phyloP scores from a whole-genome alignment of 2,797 vertebrate species.

The Pseudochromis fuscus region DNA sequence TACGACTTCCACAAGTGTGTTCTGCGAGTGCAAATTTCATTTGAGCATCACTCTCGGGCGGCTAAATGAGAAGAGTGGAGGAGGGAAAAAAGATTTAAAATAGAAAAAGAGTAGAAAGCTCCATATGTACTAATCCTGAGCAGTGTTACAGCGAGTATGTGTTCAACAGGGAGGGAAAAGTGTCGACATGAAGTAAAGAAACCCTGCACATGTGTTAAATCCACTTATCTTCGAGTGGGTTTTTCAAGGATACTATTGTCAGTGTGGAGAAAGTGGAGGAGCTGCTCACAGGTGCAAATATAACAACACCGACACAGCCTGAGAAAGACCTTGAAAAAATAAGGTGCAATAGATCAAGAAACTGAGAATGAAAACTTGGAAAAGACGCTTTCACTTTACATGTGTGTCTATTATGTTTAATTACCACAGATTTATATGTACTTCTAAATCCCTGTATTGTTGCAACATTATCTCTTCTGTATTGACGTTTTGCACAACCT shows the following conservation, averaged over 20 bases:
- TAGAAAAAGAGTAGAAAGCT: neutral
- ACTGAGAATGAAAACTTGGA: too few species aligned
- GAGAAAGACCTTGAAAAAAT: neutral
- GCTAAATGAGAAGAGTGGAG: slow-evolving; percentile 12
- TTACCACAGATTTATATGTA: neutral
- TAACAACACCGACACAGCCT: too few species aligned
- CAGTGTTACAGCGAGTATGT: neutral
- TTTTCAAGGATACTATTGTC: neutral
- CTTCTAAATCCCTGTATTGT: neutral
- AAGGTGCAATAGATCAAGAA: too few species aligned
- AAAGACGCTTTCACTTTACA: too few species aligned
- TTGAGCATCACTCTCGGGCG: slow-evolving; percentile 13
- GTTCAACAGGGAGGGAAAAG: neutral
- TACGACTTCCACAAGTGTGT: slow-evolving; percentile 19
- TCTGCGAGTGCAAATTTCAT: slow-evolving; percentile 22
- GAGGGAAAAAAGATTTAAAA: neutral
- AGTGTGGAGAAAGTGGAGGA: too few species aligned
- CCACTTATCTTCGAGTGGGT: neutral
- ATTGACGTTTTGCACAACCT: slow-evolving; percentile 16
- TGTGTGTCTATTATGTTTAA: too few species aligned
- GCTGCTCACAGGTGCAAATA: neutral
- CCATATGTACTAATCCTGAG: slow-evolving; percentile 11
- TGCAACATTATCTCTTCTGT: neutral
- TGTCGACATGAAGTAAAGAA: neutral
- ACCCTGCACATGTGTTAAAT: neutral